phyloP scores from a whole-genome alignment of 2,888 invertebrate species.

The Tachystola acroxantha region DNA sequence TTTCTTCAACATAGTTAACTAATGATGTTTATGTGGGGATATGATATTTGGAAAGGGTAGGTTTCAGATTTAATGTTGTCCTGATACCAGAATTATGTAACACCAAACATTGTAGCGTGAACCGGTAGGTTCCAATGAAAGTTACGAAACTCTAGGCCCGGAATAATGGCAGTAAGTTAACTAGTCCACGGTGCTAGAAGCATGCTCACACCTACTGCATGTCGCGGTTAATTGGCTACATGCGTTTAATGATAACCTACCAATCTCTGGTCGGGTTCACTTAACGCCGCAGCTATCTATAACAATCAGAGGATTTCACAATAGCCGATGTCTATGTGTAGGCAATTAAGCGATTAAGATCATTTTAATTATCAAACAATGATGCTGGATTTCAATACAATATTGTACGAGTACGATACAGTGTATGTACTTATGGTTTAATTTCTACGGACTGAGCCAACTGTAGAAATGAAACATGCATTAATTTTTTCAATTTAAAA shows the following conservation, averaged over 20 bases:
- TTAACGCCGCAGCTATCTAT: constrained; percentile 10
- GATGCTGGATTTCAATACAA: constrained; percentile 8
- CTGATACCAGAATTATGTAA: not conserved
- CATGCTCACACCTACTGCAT: constrained; percentile 43
- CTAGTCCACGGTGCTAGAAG: not conserved
- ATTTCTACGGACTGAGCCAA: too few relatives aligned
- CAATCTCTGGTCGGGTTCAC: constrained; percentile 1
- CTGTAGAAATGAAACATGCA: too few relatives aligned
- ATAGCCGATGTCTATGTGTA: constrained; percentile 16
- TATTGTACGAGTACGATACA: constrained; percentile 1
- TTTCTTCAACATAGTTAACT: too few relatives aligned
- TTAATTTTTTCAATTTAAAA: too few relatives aligned
- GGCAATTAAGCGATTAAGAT: constrained; percentile 44
- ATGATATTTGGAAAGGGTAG: too few relatives aligned
- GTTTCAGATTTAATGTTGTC: too few relatives aligned
- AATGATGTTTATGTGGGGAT: too few relatives aligned
- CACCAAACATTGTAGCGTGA: not conserved
- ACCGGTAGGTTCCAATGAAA: constrained; percentile 7
- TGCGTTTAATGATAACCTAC: constrained; percentile 13
- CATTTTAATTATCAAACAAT: constrained; percentile 27
- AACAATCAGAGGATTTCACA: constrained; percentile 12
- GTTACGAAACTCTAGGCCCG: constrained; percentile 7
- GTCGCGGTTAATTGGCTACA: constrained; percentile 46
- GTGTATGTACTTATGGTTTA: not conserved
- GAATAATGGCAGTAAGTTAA: constrained; percentile 6